phyloP scores from a whole-genome alignment of 2,113 vertebrate species.

The Ornithorhynchus anatinus region DNA sequence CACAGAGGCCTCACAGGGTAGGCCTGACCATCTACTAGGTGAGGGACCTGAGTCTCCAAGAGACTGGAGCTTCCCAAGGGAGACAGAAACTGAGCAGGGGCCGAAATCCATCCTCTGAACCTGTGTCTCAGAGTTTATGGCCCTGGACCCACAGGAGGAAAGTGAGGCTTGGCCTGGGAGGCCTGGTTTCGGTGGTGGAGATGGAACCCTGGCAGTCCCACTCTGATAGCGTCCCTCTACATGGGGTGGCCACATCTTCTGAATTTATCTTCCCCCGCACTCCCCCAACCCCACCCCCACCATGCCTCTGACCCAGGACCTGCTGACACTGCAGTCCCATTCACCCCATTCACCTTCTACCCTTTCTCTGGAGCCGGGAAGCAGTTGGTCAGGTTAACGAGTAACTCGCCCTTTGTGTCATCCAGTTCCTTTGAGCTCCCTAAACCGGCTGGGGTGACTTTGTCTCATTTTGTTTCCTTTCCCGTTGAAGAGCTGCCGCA shows the following conservation, averaged over 20 bases:
- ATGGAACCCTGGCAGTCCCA: neutral
- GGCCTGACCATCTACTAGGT: neutral
- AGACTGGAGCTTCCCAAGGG: neutral
- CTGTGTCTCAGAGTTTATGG: no score
- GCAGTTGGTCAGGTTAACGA: constrained; percentile 44
- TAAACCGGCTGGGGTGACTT: neutral
- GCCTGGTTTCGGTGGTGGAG: neutral
- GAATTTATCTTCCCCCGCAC: no score
- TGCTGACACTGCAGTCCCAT: neutral
- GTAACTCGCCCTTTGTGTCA: constrained; percentile 40
- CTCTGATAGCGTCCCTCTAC: neutral
- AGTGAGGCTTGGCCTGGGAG: neutral
- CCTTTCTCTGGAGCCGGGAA: neutral
- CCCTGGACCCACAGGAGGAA: no score
- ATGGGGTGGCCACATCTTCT: neutral
- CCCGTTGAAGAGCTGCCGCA: neutral
- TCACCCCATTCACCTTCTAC: neutral
- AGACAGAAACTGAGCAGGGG: neutral
- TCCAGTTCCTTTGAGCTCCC: neutral
- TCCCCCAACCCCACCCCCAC: no score
- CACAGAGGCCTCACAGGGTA: no score
- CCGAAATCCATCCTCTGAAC: neutral
- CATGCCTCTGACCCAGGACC: neutral
- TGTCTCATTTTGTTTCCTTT: constrained; percentile 24
- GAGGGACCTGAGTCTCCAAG: constrained; percentile 20